Base-by-base conservation (phyloP, 2,888 invertebrate species). In the Rhingia rostrata region DNA sequence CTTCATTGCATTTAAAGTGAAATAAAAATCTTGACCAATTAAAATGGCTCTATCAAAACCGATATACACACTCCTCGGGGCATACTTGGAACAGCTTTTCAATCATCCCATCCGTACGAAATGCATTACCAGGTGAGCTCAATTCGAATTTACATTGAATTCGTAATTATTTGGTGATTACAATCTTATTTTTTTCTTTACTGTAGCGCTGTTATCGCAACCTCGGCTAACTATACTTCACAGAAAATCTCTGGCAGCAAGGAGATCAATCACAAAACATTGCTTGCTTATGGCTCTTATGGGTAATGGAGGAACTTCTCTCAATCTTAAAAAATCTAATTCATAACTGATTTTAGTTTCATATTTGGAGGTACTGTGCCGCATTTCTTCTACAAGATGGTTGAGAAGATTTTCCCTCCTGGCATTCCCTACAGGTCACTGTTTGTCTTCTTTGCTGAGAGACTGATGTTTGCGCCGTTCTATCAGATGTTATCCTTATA, bases 291-390 rank as follows among this genome's bases (percentile, higher is more conserved):
- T 92, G 95, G 94, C 47, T 89, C 95, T 7, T 96, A 95, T 92
- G 96, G 96, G 96, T 95, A 86, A 86, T 22, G 0, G 22, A n/a
- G 45, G 0, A 1, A 7, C 7, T 14, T 12, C 22, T 22, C 22
- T 2, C 22, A 22, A 1, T 47, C 6, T 4, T 5, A 10, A 64
- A 30, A 45, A 32, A 3, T 43, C 32, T 12, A 49, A 51, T 39
- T 49, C n/a, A 14, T 83, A 58, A 45, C 37, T 41, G 51, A 39
- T 72, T 58, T 32, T 58, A 96, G 96, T 58, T 92, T 96, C 53
- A 88, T 96, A n/a, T 96, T 96, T 90, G 96, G 96, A 69, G 96
- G 96, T 35, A 93, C 95, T 2, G 92, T 96, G 4, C 96, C 96
- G 0, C 96, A 96, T 90, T 95, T 94, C 88, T 96, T 96, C 90